Percentiles rank a stretch among this genome's conserved stretches.
Evolutionary conservation across 1,140 invertebrate species (phyloP).

Genomic region (Anagrus nilaparvatae): DNA sequence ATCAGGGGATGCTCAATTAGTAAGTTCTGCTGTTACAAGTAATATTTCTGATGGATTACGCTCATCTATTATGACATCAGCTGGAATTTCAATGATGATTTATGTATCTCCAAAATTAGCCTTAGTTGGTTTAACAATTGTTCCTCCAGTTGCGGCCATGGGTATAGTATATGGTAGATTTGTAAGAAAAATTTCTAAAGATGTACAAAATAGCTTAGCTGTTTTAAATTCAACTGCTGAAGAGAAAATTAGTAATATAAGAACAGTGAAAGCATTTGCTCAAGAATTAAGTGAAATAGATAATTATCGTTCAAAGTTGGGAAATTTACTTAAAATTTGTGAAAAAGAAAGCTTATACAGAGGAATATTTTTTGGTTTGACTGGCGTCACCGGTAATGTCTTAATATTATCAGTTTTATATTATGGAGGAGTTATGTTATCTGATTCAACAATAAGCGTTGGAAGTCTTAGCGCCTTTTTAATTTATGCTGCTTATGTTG

Average conservation of each 20-base stretch:
- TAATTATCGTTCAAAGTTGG: constrained; percentile 59
- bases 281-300: constrained; percentile 71
- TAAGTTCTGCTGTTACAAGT: constrained; percentile 83
- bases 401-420: constrained; percentile 89
- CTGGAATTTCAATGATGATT: constrained; percentile 89
- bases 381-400: constrained; percentile 85
- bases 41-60: constrained; percentile 92
- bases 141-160: constrained; percentile 77
- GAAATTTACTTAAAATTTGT: constrained; percentile 65
- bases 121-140: constrained; percentile 71
- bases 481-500: constrained; percentile 86
- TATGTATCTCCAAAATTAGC: constrained; percentile 86
- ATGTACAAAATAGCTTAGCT: constrained; percentile 76
- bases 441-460: constrained; percentile 69
- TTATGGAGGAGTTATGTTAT: constrained; percentile 84
- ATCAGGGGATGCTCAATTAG: constrained; percentile 79
- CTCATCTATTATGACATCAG: constrained; percentile 71
- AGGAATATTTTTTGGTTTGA: constrained; percentile 86
- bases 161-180: constrained; percentile 86
- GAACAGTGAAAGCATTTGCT: constrained; percentile 88
- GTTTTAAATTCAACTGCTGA: constrained; percentile 78
- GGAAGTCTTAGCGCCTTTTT: constrained; percentile 86
- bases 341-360: constrained; percentile 80
- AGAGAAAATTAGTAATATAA: constrained; percentile 86
- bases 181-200: constrained; percentile 72